Evolutionary conservation across 1,140 invertebrate genomes (phyloP).

Genomic region (Holcopasites calliopsidis): DNA sequence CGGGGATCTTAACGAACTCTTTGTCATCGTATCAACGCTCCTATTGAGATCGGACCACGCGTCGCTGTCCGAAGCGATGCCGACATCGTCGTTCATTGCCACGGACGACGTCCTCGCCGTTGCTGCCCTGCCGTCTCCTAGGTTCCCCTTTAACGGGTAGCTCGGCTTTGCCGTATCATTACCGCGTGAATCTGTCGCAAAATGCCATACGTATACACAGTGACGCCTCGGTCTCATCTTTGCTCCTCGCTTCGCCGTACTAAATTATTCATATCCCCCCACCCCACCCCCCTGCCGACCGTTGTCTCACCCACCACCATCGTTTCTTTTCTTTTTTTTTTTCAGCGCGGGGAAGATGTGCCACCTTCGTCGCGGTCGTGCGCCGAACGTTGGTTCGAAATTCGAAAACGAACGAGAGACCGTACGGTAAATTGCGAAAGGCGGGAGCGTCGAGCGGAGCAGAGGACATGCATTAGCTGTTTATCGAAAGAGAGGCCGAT

Average conservation of each 20-base stretch:
- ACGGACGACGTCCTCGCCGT: not conserved
- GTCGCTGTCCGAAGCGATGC: slow-evolving; percentile 20
- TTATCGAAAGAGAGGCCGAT: too few species aligned
- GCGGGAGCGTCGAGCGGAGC: too few species aligned
- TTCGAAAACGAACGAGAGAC: slow-evolving; percentile 2
- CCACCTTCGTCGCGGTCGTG: too few species aligned
- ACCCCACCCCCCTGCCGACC: too few species aligned
- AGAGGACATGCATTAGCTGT: too few species aligned
- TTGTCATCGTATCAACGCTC: not conserved
- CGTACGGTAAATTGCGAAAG: not conserved
- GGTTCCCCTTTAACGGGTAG: slow-evolving; percentile 48
- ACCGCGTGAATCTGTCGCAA: slow-evolving; percentile 63
- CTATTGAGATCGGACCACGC: not conserved
- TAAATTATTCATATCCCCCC: too few species aligned
- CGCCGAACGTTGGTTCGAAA: too few species aligned
- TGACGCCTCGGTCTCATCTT: slow-evolving; percentile 37
- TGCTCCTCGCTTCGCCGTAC: not conserved
- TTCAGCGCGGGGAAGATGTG: too few species aligned
- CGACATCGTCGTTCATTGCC: slow-evolving; percentile 27
- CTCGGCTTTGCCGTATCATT: slow-evolving; percentile 59
- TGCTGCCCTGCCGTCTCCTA: slow-evolving; percentile 32
- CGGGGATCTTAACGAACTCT: slow-evolving; percentile 26
- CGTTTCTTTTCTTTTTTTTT: too few species aligned
- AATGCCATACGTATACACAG: slow-evolving; percentile 60
- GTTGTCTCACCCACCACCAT: too few species aligned